Conservation (phyloP, 2,113 vertebrate genomes). For the Brachionichthys hirsutus region DNA sequence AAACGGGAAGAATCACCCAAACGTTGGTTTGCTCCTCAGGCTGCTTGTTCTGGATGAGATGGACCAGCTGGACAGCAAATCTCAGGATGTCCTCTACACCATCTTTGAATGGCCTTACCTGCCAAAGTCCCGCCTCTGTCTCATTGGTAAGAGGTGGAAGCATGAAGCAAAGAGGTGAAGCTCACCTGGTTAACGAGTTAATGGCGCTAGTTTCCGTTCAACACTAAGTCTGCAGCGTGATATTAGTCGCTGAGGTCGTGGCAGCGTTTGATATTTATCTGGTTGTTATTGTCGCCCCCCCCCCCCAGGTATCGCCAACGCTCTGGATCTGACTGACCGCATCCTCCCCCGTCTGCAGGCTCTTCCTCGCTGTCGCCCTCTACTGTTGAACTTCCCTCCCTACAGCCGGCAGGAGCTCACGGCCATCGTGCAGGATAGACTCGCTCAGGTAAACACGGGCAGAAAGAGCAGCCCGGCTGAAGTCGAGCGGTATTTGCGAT, state of each 20-base stretch:
- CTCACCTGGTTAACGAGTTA: too few relatives aligned
- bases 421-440: conserved; percentile 86
- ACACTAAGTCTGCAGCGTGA: too few relatives aligned
- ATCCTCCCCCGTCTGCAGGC: conserved; percentile 86
- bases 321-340: conserved; percentile 91
- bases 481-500: not conserved
- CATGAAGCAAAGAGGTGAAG: too few relatives aligned
- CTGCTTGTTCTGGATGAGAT: conserved; percentile 93
- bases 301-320: conserved; percentile 87
- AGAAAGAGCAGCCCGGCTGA: not conserved
- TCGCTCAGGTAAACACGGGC: conserved; percentile 75
- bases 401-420: conserved; percentile 88
- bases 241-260: too few relatives aligned
- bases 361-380: conserved; percentile 78
- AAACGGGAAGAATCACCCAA: too few relatives aligned
- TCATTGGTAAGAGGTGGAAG: conserved; percentile 91
- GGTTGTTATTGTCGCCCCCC: not conserved
- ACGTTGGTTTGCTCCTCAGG: conserved; percentile 57
- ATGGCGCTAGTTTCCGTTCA: too few relatives aligned
- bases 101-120: conserved; percentile 93
- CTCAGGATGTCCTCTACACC: conserved; percentile 94
- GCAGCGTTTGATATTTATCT: too few relatives aligned
- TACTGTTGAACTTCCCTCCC: conserved; percentile 86
- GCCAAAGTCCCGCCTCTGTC: conserved; percentile 82
- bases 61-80: conserved; percentile 94